Evolutionary conservation across 2,113 vertebrate species (phyloP).

Genomic region (Onychostruthus taczanowskii): DNA sequence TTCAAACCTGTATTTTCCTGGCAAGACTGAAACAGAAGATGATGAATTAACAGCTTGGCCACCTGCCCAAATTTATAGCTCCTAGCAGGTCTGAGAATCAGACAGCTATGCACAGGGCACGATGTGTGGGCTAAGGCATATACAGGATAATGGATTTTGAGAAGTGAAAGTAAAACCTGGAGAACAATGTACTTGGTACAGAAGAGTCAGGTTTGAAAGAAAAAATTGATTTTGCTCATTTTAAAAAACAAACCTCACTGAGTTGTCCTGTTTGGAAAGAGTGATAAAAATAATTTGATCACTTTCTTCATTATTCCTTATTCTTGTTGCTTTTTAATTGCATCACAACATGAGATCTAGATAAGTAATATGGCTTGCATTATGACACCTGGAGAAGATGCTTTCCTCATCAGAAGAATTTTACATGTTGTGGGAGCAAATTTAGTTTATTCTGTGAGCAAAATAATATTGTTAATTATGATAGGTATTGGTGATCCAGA

Average conservation of each 20-base stretch:
- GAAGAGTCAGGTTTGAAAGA: background rate
- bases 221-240: background rate
- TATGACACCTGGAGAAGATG: background rate
- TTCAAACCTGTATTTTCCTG: background rate
- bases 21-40: background rate
- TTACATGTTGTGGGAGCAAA: background rate
- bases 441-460: background rate
- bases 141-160: background rate
- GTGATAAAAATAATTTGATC: background rate
- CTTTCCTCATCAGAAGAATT: background rate
- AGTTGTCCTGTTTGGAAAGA: background rate
- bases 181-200: background rate
- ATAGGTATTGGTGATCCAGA: background rate
- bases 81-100: background rate
- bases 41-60: background rate
- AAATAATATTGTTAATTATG: background rate
- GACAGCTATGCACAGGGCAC: background rate
- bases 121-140: background rate
- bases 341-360: background rate
- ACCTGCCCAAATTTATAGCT: background rate
- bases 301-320: background rate
- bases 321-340: background rate
- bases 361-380: background rate
- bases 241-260: background rate
- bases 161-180: background rate